A percentile compares a stretch with the other conserved stretches of the same genome.
Conservation (phyloP, 2,113 vertebrate genomes). For the Solea senegalensis region DNA sequence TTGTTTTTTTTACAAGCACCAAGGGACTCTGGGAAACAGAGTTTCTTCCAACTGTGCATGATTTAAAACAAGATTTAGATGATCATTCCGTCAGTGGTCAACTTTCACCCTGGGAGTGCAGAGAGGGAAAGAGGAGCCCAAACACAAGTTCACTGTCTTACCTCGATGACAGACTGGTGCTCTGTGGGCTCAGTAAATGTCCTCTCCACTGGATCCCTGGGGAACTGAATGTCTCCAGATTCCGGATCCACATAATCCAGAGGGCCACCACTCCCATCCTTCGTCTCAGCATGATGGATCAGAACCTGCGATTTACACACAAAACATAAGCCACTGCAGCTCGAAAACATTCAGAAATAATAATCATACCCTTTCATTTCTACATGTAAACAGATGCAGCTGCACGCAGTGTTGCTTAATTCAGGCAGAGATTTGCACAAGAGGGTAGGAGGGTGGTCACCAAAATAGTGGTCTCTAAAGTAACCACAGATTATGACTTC, state of each 20-base stretch:
- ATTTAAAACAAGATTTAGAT: constrained; percentile 41
- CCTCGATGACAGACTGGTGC: constrained; percentile 48
- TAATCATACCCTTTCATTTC: constrained; percentile 5
- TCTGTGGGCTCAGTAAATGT: constrained; percentile 21
- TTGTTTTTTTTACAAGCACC: constrained; percentile 56
- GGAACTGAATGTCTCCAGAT: constrained; percentile 84
- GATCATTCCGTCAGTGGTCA: constrained; percentile 20
- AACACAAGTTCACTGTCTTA: constrained; percentile 43
- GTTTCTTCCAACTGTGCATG: constrained; percentile 32
- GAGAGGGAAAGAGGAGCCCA: background rate
- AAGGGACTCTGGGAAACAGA: constrained; percentile 52
- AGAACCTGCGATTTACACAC: constrained; percentile 83
- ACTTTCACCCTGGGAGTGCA: background rate
- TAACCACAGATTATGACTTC: constrained; percentile 53
- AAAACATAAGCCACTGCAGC: background rate
- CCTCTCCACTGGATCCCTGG: constrained; percentile 78
- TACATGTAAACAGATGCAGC: background rate
- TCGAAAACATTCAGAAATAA: constrained; percentile 4
- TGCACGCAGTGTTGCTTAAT: constrained; percentile 24
- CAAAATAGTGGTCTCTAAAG: constrained; percentile 44
- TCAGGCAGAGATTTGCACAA: constrained; percentile 14
- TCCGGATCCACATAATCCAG: constrained; percentile 86
- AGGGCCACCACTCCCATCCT: constrained; percentile 86
- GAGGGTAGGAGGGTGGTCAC: constrained; percentile 6
- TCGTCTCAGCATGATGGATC: constrained; percentile 82